A percentile compares a stretch with the other conserved stretches of the same genome.
phyloP scores from a whole-genome alignment of 2,113 vertebrate genomes.

The Cepphus grylle region DNA sequence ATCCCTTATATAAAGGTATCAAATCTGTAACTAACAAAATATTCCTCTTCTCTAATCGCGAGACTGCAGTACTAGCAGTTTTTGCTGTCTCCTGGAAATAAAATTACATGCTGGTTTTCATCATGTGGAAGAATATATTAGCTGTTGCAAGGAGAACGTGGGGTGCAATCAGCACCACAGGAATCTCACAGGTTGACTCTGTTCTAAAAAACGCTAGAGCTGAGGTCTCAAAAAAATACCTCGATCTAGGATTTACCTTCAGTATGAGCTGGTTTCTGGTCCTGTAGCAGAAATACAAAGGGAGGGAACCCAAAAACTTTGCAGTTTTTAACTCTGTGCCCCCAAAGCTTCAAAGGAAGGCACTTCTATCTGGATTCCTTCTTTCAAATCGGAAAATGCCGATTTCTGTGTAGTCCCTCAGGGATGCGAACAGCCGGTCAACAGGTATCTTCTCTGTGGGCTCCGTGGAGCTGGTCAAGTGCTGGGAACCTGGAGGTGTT shows the following conservation, averaged over 20 bases:
- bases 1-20: rapidly evolving
- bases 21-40: neutral
- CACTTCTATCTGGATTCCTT: rapidly evolving
- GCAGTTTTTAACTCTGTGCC: too few species aligned
- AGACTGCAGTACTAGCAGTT: rapidly evolving
- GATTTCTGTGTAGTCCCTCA: neutral
- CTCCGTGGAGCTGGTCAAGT: rapidly evolving
- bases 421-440: rapidly evolving
- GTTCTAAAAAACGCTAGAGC: neutral
- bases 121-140: rapidly evolving
- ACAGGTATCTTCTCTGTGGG: rapidly evolving
- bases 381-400: neutral
- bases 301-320: rapidly evolving
- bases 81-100: neutral
- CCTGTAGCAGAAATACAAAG: neutral
- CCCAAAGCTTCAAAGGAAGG: neutral
- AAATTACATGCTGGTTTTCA: rapidly evolving
- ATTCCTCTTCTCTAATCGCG: neutral
- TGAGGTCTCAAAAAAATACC: neutral
- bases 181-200: too few species aligned
- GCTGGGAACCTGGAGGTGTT: neutral
- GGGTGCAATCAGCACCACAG: neutral
- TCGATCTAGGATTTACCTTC: neutral
- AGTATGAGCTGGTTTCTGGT: rapidly evolving
- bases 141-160: neutral